Evolutionary conservation across 2,888 invertebrate genomes (phyloP), one percentile per base, ranked within the genome.

Genomic region (Lasioglossum oenotherae): DNA sequence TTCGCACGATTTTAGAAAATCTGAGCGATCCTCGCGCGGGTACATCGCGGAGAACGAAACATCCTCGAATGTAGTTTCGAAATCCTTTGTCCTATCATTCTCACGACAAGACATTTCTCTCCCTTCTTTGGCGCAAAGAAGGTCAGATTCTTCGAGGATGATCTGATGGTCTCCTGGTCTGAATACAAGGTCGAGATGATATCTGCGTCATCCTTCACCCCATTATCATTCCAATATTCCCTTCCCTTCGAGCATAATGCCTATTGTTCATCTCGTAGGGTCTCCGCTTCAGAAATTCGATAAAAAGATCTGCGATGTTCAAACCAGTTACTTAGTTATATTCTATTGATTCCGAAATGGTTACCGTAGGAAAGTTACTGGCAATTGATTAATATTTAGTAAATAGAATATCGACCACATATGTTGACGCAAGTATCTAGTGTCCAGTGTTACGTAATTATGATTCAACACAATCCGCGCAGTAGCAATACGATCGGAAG

Each of bases 91-190:
- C 85, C 73, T 14, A 46, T 23, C 38, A 64, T 77, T 82, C 79
- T 44, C 87, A 60, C 74, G 72, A 41, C 74, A 46, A 73, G 73
- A 53, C 38, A 16, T 6, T 75, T 81, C 78, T 44, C 82, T 53
- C 53, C 84, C 83, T 82, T 85, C 85, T 81, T 53, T 74, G 78
- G 78, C n/a, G 81, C 67, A 57, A 60, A 38, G 82, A 90, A 90
- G 90, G 87, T 85, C 82, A 49, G 53, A 75, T 81, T 82, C 53
- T 31, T 71, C 31, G 57, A 31, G 53, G 69, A 46, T 60, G 60
- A 79, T 60, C 41, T n/a, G n/a, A 78, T 73, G n/a, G 35, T 31
- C 57, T 77, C 46, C 31, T 74, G 69, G 35, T 77, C 64, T 67
- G 69, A 35, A 87, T 78, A 41, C 87, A 87, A 87, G 87, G 84